phyloP scores from a whole-genome alignment of 2,888 invertebrate species.

The Thymelicus lineola region DNA sequence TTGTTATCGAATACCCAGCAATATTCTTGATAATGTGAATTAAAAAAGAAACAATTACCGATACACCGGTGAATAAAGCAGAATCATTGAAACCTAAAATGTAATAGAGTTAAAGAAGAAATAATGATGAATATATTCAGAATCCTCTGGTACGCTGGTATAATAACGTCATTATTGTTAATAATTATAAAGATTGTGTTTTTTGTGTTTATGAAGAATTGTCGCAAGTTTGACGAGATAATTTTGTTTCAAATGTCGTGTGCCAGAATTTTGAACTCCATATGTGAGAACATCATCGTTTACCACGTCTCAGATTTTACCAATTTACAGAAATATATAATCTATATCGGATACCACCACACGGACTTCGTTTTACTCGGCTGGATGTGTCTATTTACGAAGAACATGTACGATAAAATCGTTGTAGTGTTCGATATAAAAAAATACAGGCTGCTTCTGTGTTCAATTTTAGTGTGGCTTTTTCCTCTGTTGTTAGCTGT shows the following conservation, averaged over 20 bases:
- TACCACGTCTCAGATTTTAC: slow-evolving; percentile 26
- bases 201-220: slow-evolving; percentile 51
- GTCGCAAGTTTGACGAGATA: slow-evolving; percentile 64
- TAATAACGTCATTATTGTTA: slow-evolving; percentile 53
- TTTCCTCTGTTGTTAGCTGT: slow-evolving; percentile 56
- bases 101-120: background rate
- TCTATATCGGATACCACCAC: slow-evolving; percentile 54
- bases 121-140: slow-evolving; percentile 38
- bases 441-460: slow-evolving; percentile 48
- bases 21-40: background rate
- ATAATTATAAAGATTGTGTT: slow-evolving; percentile 54
- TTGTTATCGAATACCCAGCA: background rate
- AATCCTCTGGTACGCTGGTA: slow-evolving; percentile 56
- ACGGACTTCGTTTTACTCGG: slow-evolving; percentile 60
- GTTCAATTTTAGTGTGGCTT: slow-evolving; percentile 55
- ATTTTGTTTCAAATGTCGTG: slow-evolving; percentile 61
- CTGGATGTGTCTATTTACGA: slow-evolving; percentile 70
- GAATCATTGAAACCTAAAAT: background rate
- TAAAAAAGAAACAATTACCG: too few species aligned
- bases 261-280: slow-evolving; percentile 58
- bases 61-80: background rate
- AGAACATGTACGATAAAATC: slow-evolving; percentile 67
- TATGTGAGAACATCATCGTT: slow-evolving; percentile 53
- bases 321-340: slow-evolving; percentile 38
- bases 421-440: slow-evolving; percentile 57